Percentiles rank a stretch among this genome's conserved stretches.
Evolutionary conservation across 2,113 vertebrate species (phyloP).

Genomic region (Ptychochromis oligacanthus): DNA sequence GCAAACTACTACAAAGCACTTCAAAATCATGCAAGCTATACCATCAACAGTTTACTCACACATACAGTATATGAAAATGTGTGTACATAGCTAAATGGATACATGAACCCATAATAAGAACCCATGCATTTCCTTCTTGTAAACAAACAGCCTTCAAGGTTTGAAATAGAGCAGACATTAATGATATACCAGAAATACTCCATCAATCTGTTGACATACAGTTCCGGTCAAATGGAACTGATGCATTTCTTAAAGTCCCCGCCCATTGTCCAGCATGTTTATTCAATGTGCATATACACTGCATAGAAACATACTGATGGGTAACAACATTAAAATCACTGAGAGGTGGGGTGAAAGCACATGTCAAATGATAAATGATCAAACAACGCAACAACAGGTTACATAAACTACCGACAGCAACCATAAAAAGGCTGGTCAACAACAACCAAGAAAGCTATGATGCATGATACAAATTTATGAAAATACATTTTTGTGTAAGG

Average conservation of each 20-base stretch:
- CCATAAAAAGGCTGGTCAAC: background rate
- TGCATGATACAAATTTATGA: background rate
- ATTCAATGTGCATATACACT: background rate
- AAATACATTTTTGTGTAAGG: background rate
- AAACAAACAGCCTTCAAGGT: background rate
- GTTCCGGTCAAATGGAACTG: background rate
- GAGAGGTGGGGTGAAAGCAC: no score
- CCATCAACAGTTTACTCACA: background rate
- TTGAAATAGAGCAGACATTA: background rate
- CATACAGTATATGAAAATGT: background rate
- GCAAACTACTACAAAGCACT: background rate
- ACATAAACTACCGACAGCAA: no score
- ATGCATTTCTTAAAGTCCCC: background rate
- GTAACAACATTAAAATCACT: background rate
- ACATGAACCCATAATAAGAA: background rate
- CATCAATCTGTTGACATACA: background rate
- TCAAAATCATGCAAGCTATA: background rate
- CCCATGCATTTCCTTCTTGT: background rate
- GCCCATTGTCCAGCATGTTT: background rate
- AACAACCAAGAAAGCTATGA: background rate
- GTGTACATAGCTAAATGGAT: background rate
- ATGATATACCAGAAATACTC: background rate
- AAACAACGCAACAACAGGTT: no score
- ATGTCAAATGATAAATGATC: no score
- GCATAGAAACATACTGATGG: background rate